Evolutionary conservation across 1,140 invertebrate species (phyloP).

Genomic region (Stegodyphus dumicola): DNA sequence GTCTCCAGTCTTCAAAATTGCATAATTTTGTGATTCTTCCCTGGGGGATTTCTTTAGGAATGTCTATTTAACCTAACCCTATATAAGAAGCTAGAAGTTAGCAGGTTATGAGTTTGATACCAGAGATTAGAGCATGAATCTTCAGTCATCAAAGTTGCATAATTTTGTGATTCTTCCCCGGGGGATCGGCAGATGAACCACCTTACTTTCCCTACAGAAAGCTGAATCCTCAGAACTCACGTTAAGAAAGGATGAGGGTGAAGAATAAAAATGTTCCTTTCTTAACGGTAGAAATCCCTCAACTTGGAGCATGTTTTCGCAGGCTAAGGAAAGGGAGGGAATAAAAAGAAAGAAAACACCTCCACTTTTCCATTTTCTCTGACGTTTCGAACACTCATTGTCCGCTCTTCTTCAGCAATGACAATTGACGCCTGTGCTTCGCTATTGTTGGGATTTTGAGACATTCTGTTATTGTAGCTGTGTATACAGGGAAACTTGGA

Average conservation of each 20-base stretch:
- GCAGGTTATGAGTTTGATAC: too few relatives aligned
- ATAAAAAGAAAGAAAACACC: conserved; percentile 35
- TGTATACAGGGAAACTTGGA: conserved; percentile 19
- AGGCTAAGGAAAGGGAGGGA: background rate
- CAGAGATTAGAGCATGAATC: too few relatives aligned
- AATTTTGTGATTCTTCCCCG: too few relatives aligned
- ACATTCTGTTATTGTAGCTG: conserved; percentile 2
- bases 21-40: too few relatives aligned
- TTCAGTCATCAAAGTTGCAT: too few relatives aligned
- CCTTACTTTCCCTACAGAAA: background rate
- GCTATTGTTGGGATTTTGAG: conserved; percentile 21
- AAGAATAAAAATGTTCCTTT: background rate
- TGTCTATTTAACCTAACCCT: too few relatives aligned
- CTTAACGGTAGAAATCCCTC: background rate
- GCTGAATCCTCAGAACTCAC: background rate
- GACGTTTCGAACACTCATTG: conserved; percentile 39
- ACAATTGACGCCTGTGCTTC: conserved; percentile 39
- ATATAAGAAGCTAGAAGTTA: too few relatives aligned
- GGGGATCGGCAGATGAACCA: background rate
- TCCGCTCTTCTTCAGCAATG: conserved; percentile 21
- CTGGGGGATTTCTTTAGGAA: too few relatives aligned
- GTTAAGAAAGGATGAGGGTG: background rate
- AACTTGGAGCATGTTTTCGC: background rate
- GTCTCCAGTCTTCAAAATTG: too few relatives aligned
- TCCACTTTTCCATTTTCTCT: conserved; percentile 35